Evolutionary conservation across 2,797 vertebrate genomes (phyloP).

Genomic region (Delichon dasypus): DNA sequence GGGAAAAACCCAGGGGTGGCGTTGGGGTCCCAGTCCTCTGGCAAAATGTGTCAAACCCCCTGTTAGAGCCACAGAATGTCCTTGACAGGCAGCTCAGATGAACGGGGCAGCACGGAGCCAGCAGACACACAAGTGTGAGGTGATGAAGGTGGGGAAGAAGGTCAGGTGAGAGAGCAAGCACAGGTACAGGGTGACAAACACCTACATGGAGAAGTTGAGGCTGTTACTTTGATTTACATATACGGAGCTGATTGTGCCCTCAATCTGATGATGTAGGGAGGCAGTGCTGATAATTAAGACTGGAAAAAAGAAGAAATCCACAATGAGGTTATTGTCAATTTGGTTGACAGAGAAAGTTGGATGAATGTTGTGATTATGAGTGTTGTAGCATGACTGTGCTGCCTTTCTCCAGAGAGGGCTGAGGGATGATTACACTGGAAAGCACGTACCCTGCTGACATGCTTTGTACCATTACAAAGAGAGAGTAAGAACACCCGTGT

Average conservation of each 20-base stretch:
- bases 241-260: neutral
- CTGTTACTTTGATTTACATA: neutral
- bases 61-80: neutral
- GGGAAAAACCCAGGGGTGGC: neutral
- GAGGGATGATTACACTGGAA: slow-evolving; percentile 19
- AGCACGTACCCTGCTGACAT: neutral
- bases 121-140: neutral
- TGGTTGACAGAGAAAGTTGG: neutral
- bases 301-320: neutral
- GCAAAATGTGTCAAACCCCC: rapidly evolving
- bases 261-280: neutral
- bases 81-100: neutral
- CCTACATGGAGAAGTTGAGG: neutral
- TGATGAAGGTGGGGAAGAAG: neutral
- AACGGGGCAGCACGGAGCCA: rapidly evolving
- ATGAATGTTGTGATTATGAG: neutral
- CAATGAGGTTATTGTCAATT: neutral
- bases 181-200: neutral
- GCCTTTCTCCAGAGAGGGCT: neutral
- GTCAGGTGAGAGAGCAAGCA: neutral
- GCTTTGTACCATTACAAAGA: slow-evolving; percentile 37
- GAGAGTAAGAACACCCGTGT: slow-evolving; percentile 30
- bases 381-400: neutral
- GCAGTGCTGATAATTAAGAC: neutral
- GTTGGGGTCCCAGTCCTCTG: neutral